A percentile compares a stretch with the other conserved stretches of the same genome.
Evolutionary conservation across 2,888 invertebrate genomes (phyloP).

Genomic region (Zootermopsis nevadensis): DNA sequence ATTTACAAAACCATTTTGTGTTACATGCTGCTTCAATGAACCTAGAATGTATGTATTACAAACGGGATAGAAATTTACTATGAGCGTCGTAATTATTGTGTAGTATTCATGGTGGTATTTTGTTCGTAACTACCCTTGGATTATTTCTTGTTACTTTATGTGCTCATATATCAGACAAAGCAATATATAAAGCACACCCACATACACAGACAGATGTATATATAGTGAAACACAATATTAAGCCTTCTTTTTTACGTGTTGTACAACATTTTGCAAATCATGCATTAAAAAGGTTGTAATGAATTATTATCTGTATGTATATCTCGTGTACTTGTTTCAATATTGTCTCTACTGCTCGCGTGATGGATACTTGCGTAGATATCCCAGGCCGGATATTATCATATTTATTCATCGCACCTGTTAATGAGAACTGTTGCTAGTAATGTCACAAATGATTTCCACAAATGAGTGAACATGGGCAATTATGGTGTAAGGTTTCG

Average conservation of each 20-base stretch:
- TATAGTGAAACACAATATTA: neutral
- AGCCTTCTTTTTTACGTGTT: neutral
- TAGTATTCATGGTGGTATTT: neutral
- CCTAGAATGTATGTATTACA: neutral
- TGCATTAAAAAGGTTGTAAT: slow-evolving; percentile 25
- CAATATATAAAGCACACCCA: neutral
- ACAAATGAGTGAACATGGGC: slow-evolving; percentile 5
- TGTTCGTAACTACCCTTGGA: neutral
- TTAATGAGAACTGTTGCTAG: neutral
- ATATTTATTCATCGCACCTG: slow-evolving; percentile 6
- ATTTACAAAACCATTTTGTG: neutral
- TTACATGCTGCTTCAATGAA: neutral
- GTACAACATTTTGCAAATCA: slow-evolving; percentile 13
- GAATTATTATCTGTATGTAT: slow-evolving; percentile 16
- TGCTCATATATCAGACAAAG: neutral
- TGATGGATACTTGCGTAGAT: neutral
- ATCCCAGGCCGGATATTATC: slow-evolving; percentile 13
- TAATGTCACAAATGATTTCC: slow-evolving; percentile 32
- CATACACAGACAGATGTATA: neutral
- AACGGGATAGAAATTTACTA: neutral
- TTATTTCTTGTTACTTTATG: neutral
- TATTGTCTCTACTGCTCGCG: slow-evolving; percentile 19
- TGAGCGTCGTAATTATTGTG: neutral
- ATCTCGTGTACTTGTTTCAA: slow-evolving; percentile 17
- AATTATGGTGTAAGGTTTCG: slow-evolving; percentile 6